Percentiles rank a stretch among this genome's conserved stretches.
phyloP scores from a whole-genome alignment of 2,113 vertebrate genomes.

The Planiliza haematocheilus region DNA sequence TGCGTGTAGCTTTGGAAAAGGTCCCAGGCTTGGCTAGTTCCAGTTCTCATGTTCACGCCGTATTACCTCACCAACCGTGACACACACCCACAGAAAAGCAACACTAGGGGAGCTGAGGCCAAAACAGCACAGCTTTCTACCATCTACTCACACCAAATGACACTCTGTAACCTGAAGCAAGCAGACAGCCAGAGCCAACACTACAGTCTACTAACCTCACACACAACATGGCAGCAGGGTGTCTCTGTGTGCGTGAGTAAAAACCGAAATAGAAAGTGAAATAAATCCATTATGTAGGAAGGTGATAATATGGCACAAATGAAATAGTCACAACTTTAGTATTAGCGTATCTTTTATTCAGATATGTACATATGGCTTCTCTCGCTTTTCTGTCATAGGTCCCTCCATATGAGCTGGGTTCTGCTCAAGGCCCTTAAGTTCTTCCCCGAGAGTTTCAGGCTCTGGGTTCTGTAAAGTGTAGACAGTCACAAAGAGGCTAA shows the following conservation, averaged over 20 bases:
- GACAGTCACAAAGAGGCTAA: background rate
- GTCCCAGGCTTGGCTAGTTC: conserved; percentile 45
- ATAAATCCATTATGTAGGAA: background rate
- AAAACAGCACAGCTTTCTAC: conserved; percentile 12
- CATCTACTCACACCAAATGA: background rate
- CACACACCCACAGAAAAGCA: conserved; percentile 33
- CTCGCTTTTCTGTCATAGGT: too few relatives aligned
- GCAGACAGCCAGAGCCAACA: background rate
- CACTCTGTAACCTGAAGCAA: conserved; percentile 5
- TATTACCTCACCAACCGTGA: conserved; percentile 43
- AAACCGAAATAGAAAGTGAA: background rate
- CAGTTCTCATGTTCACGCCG: conserved; percentile 36
- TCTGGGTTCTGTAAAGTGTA: background rate
- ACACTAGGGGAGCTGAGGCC: conserved; percentile 21
- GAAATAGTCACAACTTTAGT: too few relatives aligned
- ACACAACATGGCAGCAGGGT: background rate
- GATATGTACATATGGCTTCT: too few relatives aligned
- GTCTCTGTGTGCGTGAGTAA: background rate
- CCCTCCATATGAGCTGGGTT: too few relatives aligned
- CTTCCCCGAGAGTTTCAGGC: too few relatives aligned
- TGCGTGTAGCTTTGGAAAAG: conserved; percentile 34
- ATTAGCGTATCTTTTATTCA: too few relatives aligned
- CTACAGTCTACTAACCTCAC: conserved; percentile 5
- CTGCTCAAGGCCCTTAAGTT: too few relatives aligned
- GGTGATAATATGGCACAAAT: too few relatives aligned